A percentile compares a stretch with the other conserved stretches of the same genome.
Evolutionary conservation across 2,888 invertebrate genomes (phyloP).

Genomic region (Phragmatobia fuliginosa): DNA sequence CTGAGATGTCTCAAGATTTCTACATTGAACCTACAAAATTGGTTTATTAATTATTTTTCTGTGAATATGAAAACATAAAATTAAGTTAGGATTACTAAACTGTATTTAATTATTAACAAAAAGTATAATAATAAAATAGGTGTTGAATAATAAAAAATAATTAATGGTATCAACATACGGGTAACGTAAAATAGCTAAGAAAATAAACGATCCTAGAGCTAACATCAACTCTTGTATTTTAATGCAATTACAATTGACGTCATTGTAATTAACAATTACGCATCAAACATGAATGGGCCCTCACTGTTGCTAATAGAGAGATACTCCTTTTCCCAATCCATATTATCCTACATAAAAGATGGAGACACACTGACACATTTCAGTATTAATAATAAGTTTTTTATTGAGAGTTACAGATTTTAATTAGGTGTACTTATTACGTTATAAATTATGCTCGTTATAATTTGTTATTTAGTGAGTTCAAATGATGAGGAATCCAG

Average conservation of each 20-base stretch:
- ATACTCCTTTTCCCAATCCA: conserved; percentile 53
- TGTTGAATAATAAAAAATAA: neutral
- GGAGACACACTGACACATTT: conserved; percentile 27
- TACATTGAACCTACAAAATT: neutral
- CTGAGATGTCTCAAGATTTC: neutral
- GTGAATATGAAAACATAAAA: neutral
- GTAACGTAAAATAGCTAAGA: neutral
- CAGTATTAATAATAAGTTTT: neutral
- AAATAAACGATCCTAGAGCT: neutral
- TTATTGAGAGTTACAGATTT: neutral
- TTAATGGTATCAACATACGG: neutral
- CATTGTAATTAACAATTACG: conserved; percentile 44
- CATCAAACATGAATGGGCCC: conserved; percentile 49
- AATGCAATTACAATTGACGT: conserved; percentile 38
- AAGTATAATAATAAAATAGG: neutral
- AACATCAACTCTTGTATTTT: conserved; percentile 5
- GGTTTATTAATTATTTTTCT: too few relatives aligned
- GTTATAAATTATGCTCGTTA: neutral
- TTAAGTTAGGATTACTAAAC: neutral
- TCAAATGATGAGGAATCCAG: neutral
- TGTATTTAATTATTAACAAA: neutral
- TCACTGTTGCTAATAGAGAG: conserved; percentile 41
- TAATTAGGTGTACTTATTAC: neutral
- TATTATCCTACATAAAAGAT: conserved; percentile 40
- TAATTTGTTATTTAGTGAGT: neutral